Conservation (phyloP, 2,113 vertebrate genomes). For the Bujurquina vittata region DNA sequence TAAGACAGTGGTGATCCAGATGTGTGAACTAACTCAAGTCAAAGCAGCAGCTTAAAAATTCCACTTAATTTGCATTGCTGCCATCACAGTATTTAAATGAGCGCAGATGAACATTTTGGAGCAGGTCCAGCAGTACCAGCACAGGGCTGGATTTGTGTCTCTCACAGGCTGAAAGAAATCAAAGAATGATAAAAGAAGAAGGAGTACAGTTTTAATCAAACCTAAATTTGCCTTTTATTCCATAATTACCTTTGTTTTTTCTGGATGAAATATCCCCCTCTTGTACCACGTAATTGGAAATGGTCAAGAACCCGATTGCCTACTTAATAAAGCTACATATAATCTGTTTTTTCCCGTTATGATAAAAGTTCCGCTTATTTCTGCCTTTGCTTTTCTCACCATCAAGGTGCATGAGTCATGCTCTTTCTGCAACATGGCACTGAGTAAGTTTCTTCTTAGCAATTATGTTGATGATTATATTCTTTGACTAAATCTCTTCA, state of each 20-base stretch:
- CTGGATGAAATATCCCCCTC: not conserved
- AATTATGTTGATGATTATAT: slow-evolving; percentile 7
- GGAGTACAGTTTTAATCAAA: slow-evolving; percentile 7
- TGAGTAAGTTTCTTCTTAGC: not conserved
- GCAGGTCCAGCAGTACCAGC: not conserved
- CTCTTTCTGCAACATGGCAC: not conserved
- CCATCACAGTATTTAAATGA: not conserved
- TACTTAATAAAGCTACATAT: slow-evolving; percentile 6
- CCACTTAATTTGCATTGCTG: not conserved
- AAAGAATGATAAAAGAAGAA: not conserved
- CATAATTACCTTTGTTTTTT: slow-evolving; percentile 14
- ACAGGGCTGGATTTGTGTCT: not conserved
- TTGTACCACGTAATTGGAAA: slow-evolving; percentile 6
- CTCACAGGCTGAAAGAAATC: not conserved
- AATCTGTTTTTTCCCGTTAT: not conserved
- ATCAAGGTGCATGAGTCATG: not conserved
- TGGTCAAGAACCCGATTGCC: slow-evolving; percentile 6
- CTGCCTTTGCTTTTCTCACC: not conserved
- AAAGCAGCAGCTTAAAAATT: not conserved
- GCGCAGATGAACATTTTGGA: not conserved
- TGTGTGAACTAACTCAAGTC: not conserved
- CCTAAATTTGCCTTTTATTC: not conserved
- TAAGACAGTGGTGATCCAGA: not conserved
- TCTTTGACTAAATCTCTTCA: not conserved
- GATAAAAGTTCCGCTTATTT: not conserved